These are phyloP conservation scores for Sebastes minor DNA, from an alignment of 2,797 vertebrate genomes.

Conservation along the genomic window DNA sequence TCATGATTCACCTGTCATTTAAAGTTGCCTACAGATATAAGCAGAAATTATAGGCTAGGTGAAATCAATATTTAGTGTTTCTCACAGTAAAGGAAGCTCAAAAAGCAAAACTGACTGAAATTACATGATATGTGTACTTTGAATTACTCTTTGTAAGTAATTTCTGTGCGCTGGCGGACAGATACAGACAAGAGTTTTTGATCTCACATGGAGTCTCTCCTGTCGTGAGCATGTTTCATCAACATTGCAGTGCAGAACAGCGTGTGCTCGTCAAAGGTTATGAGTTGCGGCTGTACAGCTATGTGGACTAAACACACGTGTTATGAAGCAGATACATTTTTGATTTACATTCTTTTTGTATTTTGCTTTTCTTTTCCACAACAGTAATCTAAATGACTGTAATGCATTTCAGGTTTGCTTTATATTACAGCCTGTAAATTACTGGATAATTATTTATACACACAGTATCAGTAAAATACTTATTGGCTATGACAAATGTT, in stretches of 20 bases:
- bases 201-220: neutral
- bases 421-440: neutral
- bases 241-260: neutral
- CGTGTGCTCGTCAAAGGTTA: constrained; percentile 1
- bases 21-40: neutral
- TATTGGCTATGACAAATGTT: neutral
- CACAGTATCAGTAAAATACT: neutral
- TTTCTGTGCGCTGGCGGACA: neutral
- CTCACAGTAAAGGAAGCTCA: neutral
- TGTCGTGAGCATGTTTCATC: neutral
- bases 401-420: neutral
- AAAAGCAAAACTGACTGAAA: neutral
- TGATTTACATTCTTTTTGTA: neutral
- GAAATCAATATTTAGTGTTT: neutral
- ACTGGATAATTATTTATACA: neutral
- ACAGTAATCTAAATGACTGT: neutral
- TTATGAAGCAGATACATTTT: neutral
- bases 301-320: constrained; percentile 22
- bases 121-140: neutral
- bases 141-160: neutral
- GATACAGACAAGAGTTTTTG: neutral
- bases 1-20: neutral
- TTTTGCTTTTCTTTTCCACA: neutral
- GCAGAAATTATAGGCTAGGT: neutral
- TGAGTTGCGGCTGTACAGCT: neutral